Conservation (phyloP, 2,113 vertebrate genomes). For the Podarcis cretensis region DNA sequence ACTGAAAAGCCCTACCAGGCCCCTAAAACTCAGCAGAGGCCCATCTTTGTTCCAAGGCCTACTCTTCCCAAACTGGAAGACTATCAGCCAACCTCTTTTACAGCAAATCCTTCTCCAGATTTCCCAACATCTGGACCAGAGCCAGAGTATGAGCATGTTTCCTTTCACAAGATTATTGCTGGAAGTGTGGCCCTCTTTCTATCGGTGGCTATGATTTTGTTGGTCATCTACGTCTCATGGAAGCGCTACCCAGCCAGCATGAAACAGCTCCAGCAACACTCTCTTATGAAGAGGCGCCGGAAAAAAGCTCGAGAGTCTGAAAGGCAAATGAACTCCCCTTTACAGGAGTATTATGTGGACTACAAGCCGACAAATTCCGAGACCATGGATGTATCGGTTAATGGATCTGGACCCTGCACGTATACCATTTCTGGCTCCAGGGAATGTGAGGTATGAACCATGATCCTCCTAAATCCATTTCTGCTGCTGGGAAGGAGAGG, state of each 20-base stretch:
- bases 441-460: constrained; percentile 99
- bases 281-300: constrained; percentile 89
- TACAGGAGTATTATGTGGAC: constrained; percentile 99
- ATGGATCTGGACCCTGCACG: constrained; percentile 96
- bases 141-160: constrained; percentile 92
- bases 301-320: constrained; percentile 92
- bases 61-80: constrained; percentile 81
- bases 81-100: constrained; percentile 62
- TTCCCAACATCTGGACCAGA: constrained; percentile 80
- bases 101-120: constrained; percentile 75
- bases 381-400: constrained; percentile 97
- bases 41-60: constrained; percentile 79
- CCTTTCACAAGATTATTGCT: constrained; percentile 96
- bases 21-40: constrained; percentile 79
- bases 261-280: constrained; percentile 94
- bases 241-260: constrained; percentile 95
- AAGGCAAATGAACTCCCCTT: constrained; percentile 92
- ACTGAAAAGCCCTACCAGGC: constrained; percentile 79
- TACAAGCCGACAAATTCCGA: constrained; percentile 99
- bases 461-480: constrained; percentile 95
- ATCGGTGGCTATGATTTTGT: constrained; percentile 93
- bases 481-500: constrained; percentile 95
- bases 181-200: constrained; percentile 94
- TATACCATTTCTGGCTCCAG: constrained; percentile 99
- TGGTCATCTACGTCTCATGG: constrained; percentile 98